A percentile compares a stretch with the other conserved stretches of the same genome.
These are phyloP conservation scores for Neoaliturus tenellus DNA, from an alignment of 2,888 invertebrate genomes.

Conservation along the genomic window DNA sequence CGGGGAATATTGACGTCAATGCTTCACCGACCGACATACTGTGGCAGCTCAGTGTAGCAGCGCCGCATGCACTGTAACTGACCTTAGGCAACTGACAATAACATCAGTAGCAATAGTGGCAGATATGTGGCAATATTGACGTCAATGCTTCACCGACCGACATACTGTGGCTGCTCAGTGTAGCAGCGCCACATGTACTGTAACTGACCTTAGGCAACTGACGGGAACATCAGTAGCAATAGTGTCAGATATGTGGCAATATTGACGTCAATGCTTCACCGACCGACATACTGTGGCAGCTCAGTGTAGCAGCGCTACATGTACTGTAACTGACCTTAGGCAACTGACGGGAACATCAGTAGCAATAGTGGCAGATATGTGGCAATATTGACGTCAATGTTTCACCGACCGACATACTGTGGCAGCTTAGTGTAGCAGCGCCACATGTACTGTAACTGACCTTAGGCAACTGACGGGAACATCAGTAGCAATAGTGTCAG, in stretches of 20 bases:
- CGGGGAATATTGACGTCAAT: slow-evolving; percentile 38
- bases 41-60: background rate
- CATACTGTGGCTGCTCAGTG: background rate
- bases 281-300: slow-evolving; percentile 20
- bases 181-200: background rate
- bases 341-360: background rate
- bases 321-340: slow-evolving; percentile 10
- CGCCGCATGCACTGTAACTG: background rate
- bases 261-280: slow-evolving; percentile 28
- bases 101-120: too few species aligned
- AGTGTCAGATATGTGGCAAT: background rate
- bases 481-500: background rate
- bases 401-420: slow-evolving; percentile 5
- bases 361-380: background rate
- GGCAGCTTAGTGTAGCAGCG: background rate
- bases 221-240: background rate
- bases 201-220: background rate
- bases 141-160: background rate
- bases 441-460: background rate
- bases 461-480: background rate
- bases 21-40: slow-evolving; percentile 16
- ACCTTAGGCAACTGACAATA: background rate
- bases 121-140: background rate
- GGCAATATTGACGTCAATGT: background rate
- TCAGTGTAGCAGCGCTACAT: background rate